These are phyloP conservation scores for Mactromeris polynyma DNA, from an alignment of 2,888 invertebrate species.

Conservation along the genomic window DNA sequence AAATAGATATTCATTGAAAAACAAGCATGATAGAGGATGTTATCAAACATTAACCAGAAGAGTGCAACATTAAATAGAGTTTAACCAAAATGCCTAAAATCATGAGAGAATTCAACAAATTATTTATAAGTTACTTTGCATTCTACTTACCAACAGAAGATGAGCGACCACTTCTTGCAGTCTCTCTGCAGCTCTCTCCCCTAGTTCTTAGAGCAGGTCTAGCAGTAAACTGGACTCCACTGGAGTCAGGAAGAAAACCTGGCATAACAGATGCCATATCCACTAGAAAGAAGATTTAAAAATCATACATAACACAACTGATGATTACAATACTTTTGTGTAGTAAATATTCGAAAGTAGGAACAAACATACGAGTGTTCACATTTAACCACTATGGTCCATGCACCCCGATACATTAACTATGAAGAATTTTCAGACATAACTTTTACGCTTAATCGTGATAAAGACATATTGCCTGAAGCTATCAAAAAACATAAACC, in stretches of 20 bases:
- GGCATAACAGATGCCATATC: constrained; percentile 74
- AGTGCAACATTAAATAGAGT: too few relatives aligned
- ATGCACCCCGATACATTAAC: background rate
- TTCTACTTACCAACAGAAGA: constrained; percentile 74
- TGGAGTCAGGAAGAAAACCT: constrained; percentile 77
- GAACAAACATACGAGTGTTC: background rate
- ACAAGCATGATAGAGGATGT: too few relatives aligned
- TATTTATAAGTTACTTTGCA: background rate
- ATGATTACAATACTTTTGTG: background rate
- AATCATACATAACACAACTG: background rate
- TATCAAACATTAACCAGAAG: too few relatives aligned
- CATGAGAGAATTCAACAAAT: background rate
- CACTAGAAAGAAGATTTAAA: constrained; percentile 25
- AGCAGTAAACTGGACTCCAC: constrained; percentile 81
- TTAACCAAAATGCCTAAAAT: too few relatives aligned
- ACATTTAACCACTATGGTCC: background rate
- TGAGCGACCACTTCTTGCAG: constrained; percentile 64
- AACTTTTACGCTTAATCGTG: background rate
- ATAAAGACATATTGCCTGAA: background rate
- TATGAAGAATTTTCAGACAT: background rate
- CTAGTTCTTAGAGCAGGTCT: constrained; percentile 77
- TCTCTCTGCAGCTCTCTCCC: constrained; percentile 66
- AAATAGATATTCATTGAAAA: too few relatives aligned
- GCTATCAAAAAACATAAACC: background rate
- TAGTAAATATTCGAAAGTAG: background rate